phyloP scores from a whole-genome alignment of 2,797 vertebrate genomes.

The Danio jaintianensis region DNA sequence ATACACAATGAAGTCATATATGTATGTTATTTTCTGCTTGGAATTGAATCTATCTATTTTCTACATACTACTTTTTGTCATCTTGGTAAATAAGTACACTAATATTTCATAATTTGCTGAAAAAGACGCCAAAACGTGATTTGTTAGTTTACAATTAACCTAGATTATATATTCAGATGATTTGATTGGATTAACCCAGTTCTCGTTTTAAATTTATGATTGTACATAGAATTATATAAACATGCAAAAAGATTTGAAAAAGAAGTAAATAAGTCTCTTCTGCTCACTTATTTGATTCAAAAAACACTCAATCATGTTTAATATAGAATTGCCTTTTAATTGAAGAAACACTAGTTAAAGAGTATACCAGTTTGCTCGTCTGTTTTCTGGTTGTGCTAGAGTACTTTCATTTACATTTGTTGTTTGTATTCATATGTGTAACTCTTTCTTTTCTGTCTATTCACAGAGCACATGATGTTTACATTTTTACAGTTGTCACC shows the following conservation, averaged over 20 bases:
- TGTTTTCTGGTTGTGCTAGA: not conserved
- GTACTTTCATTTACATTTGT: conserved; percentile 13
- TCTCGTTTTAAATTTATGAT: not conserved
- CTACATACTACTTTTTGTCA: not conserved
- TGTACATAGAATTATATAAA: not conserved
- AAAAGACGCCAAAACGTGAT: not conserved
- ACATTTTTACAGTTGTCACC: not conserved
- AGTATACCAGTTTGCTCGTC: not conserved
- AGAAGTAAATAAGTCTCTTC: too few relatives aligned
- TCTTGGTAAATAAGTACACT: not conserved
- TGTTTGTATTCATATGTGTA: conserved; percentile 31
- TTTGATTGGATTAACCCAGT: not conserved
- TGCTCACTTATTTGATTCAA: too few relatives aligned
- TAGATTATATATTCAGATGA: not conserved
- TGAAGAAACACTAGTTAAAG: not conserved
- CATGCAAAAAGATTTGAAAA: not conserved
- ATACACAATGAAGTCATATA: too few relatives aligned
- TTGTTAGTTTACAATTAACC: not conserved
- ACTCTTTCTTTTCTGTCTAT: conserved; percentile 38
- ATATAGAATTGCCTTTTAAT: not conserved
- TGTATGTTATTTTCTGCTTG: not conserved
- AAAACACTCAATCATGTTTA: too few relatives aligned
- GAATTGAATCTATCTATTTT: not conserved
- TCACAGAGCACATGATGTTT: conserved; percentile 26
- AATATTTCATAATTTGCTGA: not conserved